Conservation (phyloP, 2,888 invertebrate genomes). For the Drosophila eohydei region DNA sequence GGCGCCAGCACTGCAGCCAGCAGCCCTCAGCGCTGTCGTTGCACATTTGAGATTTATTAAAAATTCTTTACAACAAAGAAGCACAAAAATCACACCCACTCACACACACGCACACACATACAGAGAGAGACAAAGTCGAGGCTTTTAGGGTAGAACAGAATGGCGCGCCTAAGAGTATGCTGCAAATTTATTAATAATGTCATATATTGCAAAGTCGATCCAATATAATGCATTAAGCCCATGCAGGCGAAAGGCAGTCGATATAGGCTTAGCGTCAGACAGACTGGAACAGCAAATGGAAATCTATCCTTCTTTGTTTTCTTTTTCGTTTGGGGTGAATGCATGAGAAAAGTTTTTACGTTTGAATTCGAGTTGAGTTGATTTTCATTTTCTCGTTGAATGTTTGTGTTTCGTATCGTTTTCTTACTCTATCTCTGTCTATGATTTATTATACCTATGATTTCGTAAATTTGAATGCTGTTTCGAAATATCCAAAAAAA, state of each 20-base stretch:
- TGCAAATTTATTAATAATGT: slow-evolving; percentile 83
- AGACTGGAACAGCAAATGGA: slow-evolving; percentile 25
- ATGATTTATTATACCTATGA: slow-evolving; percentile 36
- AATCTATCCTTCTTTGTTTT: slow-evolving; percentile 15
- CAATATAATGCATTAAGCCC: slow-evolving; percentile 82
- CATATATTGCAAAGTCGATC: slow-evolving; percentile 82
- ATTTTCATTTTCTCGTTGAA: slow-evolving; percentile 11
- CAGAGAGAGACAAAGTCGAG: slow-evolving; percentile 41
- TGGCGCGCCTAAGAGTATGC: slow-evolving; percentile 75
- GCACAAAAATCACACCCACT: slow-evolving; percentile 38
- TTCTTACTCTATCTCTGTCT: slow-evolving; percentile 22
- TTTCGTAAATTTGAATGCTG: slow-evolving; percentile 79
- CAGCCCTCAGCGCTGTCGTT: slow-evolving; percentile 51
- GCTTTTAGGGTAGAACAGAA: slow-evolving; percentile 40
- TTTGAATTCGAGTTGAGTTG: slow-evolving; percentile 60
- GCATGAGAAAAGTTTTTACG: slow-evolving; percentile 51
- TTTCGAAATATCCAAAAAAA: slow-evolving; percentile 34
- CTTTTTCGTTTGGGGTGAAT: slow-evolving; percentile 29
- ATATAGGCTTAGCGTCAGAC: slow-evolving; percentile 37
- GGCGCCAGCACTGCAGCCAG: slow-evolving; percentile 24
- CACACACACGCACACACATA: slow-evolving; percentile 23
- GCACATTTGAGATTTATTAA: slow-evolving; percentile 85
- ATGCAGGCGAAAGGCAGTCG: slow-evolving; percentile 51
- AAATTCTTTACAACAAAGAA: slow-evolving; percentile 81
- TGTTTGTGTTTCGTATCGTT: slow-evolving; percentile 24